phyloP scores from a whole-genome alignment of 2,888 invertebrate genomes.

The Hybos culiciformis region DNA sequence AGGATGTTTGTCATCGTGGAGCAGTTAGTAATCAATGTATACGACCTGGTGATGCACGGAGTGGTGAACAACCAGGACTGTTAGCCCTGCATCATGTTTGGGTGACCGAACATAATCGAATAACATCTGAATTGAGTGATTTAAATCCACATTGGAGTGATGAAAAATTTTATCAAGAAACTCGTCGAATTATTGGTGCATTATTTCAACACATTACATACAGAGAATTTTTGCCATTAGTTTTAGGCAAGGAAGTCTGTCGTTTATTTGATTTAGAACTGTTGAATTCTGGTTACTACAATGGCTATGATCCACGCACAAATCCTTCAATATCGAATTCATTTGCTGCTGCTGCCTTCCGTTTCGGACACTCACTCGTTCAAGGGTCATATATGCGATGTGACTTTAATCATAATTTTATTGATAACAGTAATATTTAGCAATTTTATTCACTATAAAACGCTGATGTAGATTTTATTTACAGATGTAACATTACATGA shows the following conservation, averaged over 20 bases:
- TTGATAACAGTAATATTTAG: slow-evolving; percentile 53
- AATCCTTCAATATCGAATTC: slow-evolving; percentile 66
- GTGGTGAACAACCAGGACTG: slow-evolving; percentile 62
- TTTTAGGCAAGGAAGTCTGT: slow-evolving; percentile 62
- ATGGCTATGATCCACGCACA: slow-evolving; percentile 51
- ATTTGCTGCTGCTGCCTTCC: slow-evolving; percentile 69
- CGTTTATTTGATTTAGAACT: slow-evolving; percentile 61
- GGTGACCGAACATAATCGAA: slow-evolving; percentile 42
- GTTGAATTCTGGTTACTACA: slow-evolving; percentile 51
- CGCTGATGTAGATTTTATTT: slow-evolving; percentile 6
- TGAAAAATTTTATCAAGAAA: slow-evolving; percentile 73
- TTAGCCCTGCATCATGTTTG: slow-evolving; percentile 35
- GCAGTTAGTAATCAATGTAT: slow-evolving; percentile 63
- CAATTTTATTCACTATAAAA: not conserved
- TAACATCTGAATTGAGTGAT: slow-evolving; percentile 55
- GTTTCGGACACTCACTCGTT: slow-evolving; percentile 78
- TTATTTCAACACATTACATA: slow-evolving; percentile 74
- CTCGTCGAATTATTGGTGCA: slow-evolving; percentile 67
- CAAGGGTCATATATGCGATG: slow-evolving; percentile 62
- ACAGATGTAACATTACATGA: slow-evolving; percentile 68
- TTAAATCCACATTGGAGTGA: slow-evolving; percentile 81
- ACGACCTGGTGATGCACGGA: slow-evolving; percentile 61
- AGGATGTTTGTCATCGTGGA: slow-evolving; percentile 56
- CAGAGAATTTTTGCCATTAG: slow-evolving; percentile 66
- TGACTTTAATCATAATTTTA: slow-evolving; percentile 52